phyloP scores from a whole-genome alignment of 2,888 invertebrate species.

The Cenopis cana region DNA sequence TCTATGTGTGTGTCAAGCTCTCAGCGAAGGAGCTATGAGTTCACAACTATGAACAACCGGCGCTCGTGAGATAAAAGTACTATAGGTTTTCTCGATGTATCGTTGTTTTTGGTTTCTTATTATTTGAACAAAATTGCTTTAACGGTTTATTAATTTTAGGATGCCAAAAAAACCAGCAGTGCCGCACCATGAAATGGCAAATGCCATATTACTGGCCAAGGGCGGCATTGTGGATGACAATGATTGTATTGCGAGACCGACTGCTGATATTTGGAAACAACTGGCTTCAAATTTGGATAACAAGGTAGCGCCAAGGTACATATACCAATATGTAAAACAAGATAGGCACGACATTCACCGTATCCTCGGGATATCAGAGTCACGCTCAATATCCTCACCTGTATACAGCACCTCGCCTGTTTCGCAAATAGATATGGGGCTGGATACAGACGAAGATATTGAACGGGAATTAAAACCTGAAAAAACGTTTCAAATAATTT shows the following conservation, averaged over 20 bases:
- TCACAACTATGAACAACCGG: no score
- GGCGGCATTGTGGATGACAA: background rate
- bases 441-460: background rate
- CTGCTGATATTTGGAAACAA: background rate
- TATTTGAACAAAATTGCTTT: no score
- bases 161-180: constrained; percentile 5
- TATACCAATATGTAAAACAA: constrained; percentile 4
- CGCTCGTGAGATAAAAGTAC: no score
- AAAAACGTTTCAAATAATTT: background rate
- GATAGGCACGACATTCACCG: background rate
- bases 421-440: background rate
- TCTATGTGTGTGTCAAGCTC: no score
- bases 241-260: background rate
- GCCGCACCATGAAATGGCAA: background rate
- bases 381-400: background rate
- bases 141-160: background rate
- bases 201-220: background rate
- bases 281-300: background rate
- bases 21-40: no score
- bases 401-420: background rate
- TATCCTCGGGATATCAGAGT: background rate
- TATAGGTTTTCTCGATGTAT: no score
- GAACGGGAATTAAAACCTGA: background rate
- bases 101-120: no score
- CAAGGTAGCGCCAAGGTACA: background rate